Evolutionary conservation across 2,888 invertebrate species (phyloP), one percentile per base, ranked within the genome.

Genomic region (Xestobium rufovillosum): DNA sequence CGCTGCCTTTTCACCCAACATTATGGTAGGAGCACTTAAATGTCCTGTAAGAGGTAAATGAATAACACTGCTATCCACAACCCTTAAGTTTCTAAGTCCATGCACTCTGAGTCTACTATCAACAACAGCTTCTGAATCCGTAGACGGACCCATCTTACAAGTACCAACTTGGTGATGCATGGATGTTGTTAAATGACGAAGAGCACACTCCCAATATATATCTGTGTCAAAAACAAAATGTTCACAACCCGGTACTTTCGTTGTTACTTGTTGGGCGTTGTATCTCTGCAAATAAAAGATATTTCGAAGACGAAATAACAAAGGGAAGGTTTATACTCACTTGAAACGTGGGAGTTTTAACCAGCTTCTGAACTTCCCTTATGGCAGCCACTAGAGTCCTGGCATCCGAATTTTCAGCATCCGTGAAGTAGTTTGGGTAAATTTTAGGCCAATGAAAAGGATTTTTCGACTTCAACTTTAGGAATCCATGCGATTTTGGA

Each of bases 391-490:
- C 53, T 35, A 63, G 54, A 3, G 61, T 57, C 38, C 51, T 56
- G 2, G 62, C 42, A 41, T 65, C 65, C 6, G 6, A n/a, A 8
- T 19, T 6, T 19, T 19, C 23, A 19, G 23, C 6, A 52, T 79
- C 73, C 0, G 77, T 71, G 55, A 90, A 75, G 61, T 91, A 95
- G 57, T 84, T 85, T 0, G 87, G 82, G 47, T 86, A 75, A 34
- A 89, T 70, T n/a, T 73, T 65, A 0, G 90, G 87, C 50, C 79
- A 75, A 0, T 76, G 71, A 48, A 73, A 73, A 0, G 88, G 86
- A 59, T 88, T 76, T 39, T 68, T 76, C 8, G 78, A 80, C 51
- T 70, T 73, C 10, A 91, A 67, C 59, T 68, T 70, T 0, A 85
- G 61, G 41, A 75, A 68, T 0, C 85, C 84, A 46, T 70, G 69